Base-by-base conservation (phyloP, 2,113 vertebrate species). In the Limnothrissa miodon region DNA sequence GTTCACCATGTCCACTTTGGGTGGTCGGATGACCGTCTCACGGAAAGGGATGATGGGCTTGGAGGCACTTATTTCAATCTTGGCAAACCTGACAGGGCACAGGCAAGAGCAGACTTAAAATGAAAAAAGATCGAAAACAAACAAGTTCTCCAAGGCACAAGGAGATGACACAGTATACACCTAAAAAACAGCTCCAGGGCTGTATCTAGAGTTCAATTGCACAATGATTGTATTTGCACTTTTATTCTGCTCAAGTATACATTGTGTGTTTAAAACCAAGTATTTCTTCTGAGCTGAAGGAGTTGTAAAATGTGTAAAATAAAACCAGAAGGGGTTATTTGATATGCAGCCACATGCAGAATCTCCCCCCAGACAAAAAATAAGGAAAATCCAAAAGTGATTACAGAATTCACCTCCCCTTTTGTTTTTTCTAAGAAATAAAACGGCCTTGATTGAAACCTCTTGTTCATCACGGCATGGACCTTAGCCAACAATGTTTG, bases 1-100 rank as follows among this genome's bases (percentile, higher is more conserved):
- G n/a, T 99, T 99, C 85, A 99, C 98, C 98, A 99, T 99, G 87
- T 99, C 98, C 0, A 99, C 94, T 91, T 96, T 98, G 0, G 98
- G 97, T 33, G 97, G 96, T n/a, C 96, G 96, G 0, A 98, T 94
- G 87, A 99, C 96, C 0, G 97, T 99, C 89, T 99, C 97, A 85
- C 97, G 92, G 91, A 99, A 99, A 0, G 98, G 97, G 84, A 99
- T 97, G 82, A 99, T 99, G 80, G 98, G 98, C 62, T 96, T 91
- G 0, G 98, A 99, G 0, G 93, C 96, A n/a, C 95, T 97, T 83
- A 99, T 96, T 86, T 97, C 89, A 80, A 99, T 96, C 93, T 96
- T 97, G 51, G 98, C 97, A 95, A 99, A 99, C 91, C 98, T 99
- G 87, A 9, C 6, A 23, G 36, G 48, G 74, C 66, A 70, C 66